Conservation (phyloP, 2,888 invertebrate species). For the Monopis laevigella region DNA sequence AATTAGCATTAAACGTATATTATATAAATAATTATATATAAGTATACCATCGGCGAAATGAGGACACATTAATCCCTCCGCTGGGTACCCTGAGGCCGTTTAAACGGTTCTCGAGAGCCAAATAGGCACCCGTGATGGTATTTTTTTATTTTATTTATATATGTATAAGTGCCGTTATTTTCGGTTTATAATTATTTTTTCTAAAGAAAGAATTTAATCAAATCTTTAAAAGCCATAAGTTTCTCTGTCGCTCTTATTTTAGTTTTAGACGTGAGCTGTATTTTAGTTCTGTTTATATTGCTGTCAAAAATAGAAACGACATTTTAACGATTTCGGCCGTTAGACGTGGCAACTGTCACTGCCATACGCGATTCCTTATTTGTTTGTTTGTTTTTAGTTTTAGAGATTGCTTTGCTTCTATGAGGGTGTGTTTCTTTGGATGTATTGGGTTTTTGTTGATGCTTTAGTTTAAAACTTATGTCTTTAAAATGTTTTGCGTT, state of each 20-base stretch:
- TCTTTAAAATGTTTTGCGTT: too few species aligned
- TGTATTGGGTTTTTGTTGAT: too few species aligned
- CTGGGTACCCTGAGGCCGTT: too few species aligned
- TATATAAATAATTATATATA: background rate
- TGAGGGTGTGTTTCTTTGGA: background rate
- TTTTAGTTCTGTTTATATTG: slow-evolving; percentile 13
- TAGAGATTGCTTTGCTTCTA: background rate
- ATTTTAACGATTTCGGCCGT: slow-evolving; percentile 12
- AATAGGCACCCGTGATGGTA: too few species aligned
- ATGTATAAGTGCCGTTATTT: too few species aligned
- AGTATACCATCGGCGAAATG: background rate
- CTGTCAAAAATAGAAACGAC: slow-evolving; percentile 15
- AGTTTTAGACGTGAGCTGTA: slow-evolving; percentile 8
- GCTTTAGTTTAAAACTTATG: too few species aligned
- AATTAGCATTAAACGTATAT: background rate
- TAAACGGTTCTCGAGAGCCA: too few species aligned
- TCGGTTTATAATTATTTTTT: too few species aligned
- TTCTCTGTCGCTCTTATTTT: background rate
- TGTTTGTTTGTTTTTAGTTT: background rate
- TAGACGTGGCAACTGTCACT: background rate
- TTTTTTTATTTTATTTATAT: too few species aligned
- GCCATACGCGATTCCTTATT: too few species aligned
- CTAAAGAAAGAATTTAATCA: background rate
- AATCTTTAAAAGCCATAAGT: background rate
- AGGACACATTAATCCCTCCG: too few species aligned